Percentiles rank a stretch among this genome's conserved stretches.
phyloP scores from a whole-genome alignment of 2,888 invertebrate species.

The Lasioglossum marginatum region DNA sequence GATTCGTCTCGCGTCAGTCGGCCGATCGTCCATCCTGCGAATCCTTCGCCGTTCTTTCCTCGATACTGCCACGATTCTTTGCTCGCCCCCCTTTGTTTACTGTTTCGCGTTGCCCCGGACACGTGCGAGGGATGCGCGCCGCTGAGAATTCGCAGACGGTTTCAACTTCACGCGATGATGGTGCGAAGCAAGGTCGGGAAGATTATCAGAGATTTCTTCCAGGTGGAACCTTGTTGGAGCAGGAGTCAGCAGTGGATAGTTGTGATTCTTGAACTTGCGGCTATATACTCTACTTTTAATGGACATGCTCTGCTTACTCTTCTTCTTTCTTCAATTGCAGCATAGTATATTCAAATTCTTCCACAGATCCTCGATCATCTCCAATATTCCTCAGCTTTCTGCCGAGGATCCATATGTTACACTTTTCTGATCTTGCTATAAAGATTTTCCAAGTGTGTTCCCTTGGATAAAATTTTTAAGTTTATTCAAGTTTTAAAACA shows the following conservation, averaged over 20 bases:
- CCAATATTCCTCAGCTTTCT: no score
- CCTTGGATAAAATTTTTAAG: no score
- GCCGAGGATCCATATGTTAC: no score
- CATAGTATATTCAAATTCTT: no score
- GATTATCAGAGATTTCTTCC: neutral
- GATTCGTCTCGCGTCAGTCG: neutral
- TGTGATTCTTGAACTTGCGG: neutral
- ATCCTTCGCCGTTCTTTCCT: neutral
- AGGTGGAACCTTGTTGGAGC: neutral
- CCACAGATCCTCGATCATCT: no score
- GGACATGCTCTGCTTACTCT: no score
- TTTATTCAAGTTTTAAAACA: no score
- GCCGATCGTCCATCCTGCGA: neutral
- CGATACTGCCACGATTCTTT: neutral
- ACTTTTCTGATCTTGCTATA: no score
- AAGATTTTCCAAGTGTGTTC: no score
- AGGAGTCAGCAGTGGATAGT: neutral
- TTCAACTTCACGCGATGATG: neutral
- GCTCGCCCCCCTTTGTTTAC: neutral
- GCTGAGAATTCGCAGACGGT: neutral
- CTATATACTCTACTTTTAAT: no score
- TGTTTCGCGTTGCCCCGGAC: neutral
- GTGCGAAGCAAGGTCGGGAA: neutral
- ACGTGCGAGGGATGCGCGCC: constrained; percentile 1
- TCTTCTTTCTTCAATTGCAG: no score